Base-by-base conservation (phyloP, 2,113 vertebrate species). In the Ceyx melanurus region DNA sequence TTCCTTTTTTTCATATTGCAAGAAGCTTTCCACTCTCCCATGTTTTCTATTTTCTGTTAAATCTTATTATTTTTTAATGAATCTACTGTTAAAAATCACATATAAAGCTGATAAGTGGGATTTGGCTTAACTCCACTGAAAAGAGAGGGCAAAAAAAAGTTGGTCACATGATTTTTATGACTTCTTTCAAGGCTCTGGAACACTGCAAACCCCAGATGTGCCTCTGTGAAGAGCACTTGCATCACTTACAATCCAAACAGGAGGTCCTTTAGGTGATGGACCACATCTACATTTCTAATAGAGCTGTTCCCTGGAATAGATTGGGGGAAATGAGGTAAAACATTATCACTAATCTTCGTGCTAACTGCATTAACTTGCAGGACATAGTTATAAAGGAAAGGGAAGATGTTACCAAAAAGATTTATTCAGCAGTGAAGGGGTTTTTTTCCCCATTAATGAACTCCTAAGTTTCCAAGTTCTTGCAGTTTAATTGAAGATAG, bases 311-410 rank as follows among this genome's bases (percentile, higher is more conserved):
- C 73, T 90, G 68, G 57, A 93, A 82, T 66, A 68, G 72, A 80
- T 16, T 78, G 82, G 82, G 64, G 53, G 76, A 95, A 96, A 96
- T 88, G 82, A 94, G 65, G 64, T 80, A 89, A 94, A 91, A 93
- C 65, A 2, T 75, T 86, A 56, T 58, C 56, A 46, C 82, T 92
- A 82, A 90, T 91, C 65, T 86, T 83, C 2, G 0, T 68, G 46
- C 75, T 76, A 89, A 94, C 35, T 77, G 71, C 84, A 91, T 91
- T 88, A 91, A 91, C 58, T 80, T 58, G 75, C 74, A 70, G 87
- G 71, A 45, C 33, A 10, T 89, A 75, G 84, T 93, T 91, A 56
- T 72, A 89, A 95, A 82, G 89, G 37, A 45, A 85, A 79, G 85
- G 31, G 42, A 94, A 26, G 54, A 66, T 77, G 85, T 94, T 80